A percentile compares a stretch with the other conserved stretches of the same genome.
phyloP scores from a whole-genome alignment of 2,113 vertebrate genomes.

The Pampusana beccarii region DNA sequence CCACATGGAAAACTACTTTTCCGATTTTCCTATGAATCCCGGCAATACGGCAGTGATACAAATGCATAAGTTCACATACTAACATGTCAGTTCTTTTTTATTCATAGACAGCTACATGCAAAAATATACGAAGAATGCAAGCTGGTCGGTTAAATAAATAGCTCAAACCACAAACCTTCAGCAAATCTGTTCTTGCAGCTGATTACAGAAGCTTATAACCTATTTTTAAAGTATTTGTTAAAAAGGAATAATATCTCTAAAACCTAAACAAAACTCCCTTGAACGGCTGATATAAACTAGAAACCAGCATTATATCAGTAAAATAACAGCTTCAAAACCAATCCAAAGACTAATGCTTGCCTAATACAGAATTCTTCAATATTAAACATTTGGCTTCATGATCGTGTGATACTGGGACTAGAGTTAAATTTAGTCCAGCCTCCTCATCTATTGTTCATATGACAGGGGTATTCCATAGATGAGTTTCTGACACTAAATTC shows the following conservation, averaged over 20 bases:
- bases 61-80: conserved; percentile 27
- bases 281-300: not conserved
- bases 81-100: conserved; percentile 49
- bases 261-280: fast-evolving
- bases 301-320: not conserved
- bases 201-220: conserved; percentile 14
- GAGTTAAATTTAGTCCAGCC: not conserved
- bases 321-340: conserved; percentile 26
- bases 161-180: not conserved
- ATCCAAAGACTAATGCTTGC: not conserved
- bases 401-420: not conserved
- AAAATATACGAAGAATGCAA: conserved; percentile 41
- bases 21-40: not conserved
- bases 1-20: conserved; percentile 23
- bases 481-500: not conserved
- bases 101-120: conserved; percentile 3
- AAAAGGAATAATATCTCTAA: not conserved
- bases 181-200: conserved; percentile 33
- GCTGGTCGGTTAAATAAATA: conserved; percentile 26
- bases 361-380: conserved; percentile 1
- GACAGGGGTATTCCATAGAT: not conserved
- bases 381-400: not conserved
- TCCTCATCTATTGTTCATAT: not conserved
- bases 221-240: conserved; percentile 3
- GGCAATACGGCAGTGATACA: not conserved